Conservation (phyloP, 2,797 vertebrate genomes). For the Squalus acanthias region DNA sequence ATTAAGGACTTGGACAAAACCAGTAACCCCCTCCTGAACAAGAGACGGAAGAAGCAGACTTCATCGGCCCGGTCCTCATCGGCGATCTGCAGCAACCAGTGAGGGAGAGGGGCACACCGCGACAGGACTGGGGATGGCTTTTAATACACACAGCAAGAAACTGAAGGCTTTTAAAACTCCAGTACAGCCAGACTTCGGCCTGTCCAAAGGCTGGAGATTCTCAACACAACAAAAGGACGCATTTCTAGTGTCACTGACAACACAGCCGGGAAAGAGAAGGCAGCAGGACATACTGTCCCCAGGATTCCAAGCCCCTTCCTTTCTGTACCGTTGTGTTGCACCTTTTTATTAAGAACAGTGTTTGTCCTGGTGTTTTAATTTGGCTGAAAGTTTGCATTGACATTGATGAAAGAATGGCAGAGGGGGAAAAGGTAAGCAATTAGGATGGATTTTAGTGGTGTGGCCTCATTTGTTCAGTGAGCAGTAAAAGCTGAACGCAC, state of each 20-base stretch:
- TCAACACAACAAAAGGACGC: background rate
- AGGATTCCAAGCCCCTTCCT: background rate
- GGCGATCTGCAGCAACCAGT: conserved; percentile 86
- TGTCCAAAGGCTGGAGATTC: background rate
- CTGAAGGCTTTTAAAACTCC: background rate
- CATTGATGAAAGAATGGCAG: background rate
- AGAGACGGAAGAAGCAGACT: conserved; percentile 86
- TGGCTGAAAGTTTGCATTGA: background rate
- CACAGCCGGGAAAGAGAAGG: background rate
- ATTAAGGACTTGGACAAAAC: conserved; percentile 94
- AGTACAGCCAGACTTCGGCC: background rate
- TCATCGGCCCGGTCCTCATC: conserved; percentile 57
- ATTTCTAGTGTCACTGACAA: background rate
- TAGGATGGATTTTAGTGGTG: background rate
- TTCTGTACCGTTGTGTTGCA: background rate
- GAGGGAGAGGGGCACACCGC: conserved; percentile 44
- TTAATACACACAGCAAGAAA: background rate
- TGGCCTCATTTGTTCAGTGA: background rate
- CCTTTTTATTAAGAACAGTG: background rate
- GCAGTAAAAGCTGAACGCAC: background rate
- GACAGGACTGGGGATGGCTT: conserved; percentile 32
- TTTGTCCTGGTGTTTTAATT: conserved; percentile 15
- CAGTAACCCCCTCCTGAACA: conserved; percentile 91
- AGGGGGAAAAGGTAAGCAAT: background rate
- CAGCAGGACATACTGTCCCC: background rate